Evolutionary conservation across 2,113 vertebrate species (phyloP).

Genomic region (Oreochromis tanganicae): DNA sequence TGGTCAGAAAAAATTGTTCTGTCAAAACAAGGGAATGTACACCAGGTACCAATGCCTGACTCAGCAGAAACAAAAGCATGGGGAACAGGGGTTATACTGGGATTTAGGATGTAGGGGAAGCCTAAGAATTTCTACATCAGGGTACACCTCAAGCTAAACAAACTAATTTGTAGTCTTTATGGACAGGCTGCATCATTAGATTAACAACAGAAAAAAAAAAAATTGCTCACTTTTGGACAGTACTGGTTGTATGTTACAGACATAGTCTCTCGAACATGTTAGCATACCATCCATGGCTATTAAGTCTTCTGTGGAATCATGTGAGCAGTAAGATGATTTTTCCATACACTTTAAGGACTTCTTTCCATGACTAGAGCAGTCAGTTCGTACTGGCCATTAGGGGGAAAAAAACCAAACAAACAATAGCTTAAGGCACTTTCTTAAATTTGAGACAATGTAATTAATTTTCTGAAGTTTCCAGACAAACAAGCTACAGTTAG

Average conservation of each 20-base stretch:
- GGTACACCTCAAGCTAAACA: not conserved
- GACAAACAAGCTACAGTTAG: not conserved
- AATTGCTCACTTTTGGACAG: fast-evolving
- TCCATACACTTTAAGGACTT: not conserved
- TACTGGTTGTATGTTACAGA: not conserved
- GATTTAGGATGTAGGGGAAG: not conserved
- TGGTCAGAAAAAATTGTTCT: not conserved
- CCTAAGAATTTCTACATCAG: not conserved
- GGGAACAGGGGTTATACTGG: not conserved
- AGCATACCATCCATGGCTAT: not conserved
- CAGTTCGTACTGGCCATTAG: not conserved
- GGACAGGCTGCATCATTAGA: not conserved
- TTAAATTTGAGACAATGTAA: not conserved
- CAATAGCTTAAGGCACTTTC: not conserved
- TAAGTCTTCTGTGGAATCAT: not conserved
- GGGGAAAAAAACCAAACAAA: not conserved
- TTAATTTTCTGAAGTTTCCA: not conserved
- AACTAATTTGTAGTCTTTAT: not conserved
- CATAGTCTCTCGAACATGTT: not conserved
- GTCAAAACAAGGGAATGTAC: not conserved
- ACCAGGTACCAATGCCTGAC: not conserved
- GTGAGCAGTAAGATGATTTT: not conserved
- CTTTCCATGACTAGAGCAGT: not conserved
- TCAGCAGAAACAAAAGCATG: not conserved
- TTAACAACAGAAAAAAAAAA: not conserved